phyloP scores from a whole-genome alignment of 2,888 invertebrate species.

The Theretra japonica region DNA sequence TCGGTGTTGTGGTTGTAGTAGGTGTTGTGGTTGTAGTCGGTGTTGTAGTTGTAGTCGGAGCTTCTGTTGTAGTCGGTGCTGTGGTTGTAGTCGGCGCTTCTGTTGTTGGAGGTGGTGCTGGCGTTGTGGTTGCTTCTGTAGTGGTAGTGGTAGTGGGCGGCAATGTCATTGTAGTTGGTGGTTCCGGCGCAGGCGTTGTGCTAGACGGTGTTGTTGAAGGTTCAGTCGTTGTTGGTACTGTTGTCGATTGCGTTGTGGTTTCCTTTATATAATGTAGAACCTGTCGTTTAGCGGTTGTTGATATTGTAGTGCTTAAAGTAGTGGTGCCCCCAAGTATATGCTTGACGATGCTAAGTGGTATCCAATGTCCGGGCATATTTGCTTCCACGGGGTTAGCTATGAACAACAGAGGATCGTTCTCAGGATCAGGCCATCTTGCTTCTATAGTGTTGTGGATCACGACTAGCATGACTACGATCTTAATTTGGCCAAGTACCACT shows the following conservation, averaged over 20 bases:
- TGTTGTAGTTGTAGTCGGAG: conserved; percentile 36
- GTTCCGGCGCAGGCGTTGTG: conserved; percentile 23
- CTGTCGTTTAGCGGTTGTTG: conserved; percentile 28
- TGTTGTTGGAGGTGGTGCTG: conserved; percentile 35
- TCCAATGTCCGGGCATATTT: conserved; percentile 67
- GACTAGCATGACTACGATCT: not conserved
- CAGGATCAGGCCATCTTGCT: conserved; percentile 44
- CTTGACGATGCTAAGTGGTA: conserved; percentile 64
- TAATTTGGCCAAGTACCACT: conserved; percentile 21
- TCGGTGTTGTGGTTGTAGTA: conserved; percentile 27
- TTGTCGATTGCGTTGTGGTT: conserved; percentile 11
- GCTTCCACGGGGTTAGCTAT: conserved; percentile 68
- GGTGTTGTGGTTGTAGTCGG: conserved; percentile 34
- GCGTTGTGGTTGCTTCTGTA: conserved; percentile 35
- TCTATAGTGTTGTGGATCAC: conserved; percentile 6
- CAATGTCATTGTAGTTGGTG: not conserved
- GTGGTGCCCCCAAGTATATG: conserved; percentile 49
- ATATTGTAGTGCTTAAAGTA: conserved; percentile 28
- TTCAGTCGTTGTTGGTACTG: conserved; percentile 1
- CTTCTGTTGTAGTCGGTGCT: conserved; percentile 34
- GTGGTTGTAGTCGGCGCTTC: conserved; percentile 35
- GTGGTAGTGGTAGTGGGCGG: conserved; percentile 24
- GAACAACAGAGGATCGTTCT: conserved; percentile 48
- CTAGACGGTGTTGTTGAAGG: conserved; percentile 31
- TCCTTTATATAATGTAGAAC: not conserved